Conservation (phyloP, 1,140 invertebrate species). For the Cyphomyrmex costatus region DNA sequence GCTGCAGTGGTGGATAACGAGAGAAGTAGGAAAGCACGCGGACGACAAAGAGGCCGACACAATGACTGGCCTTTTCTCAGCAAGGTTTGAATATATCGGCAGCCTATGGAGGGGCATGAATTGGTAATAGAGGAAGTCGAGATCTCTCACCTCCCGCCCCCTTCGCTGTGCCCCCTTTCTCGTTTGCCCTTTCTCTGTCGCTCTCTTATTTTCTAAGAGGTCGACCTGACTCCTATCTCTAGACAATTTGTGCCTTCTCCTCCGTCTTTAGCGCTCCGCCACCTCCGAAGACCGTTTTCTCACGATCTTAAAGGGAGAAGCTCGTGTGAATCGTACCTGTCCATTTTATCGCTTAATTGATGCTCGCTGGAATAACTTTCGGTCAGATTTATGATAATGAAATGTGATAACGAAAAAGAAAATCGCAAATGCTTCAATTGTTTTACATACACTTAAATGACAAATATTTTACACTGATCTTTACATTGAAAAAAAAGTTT, state of each 20-base stretch:
- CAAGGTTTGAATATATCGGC: slow-evolving; percentile 78
- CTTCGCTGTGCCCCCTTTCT: slow-evolving; percentile 12
- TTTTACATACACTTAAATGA: slow-evolving; percentile 13
- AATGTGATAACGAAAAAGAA: slow-evolving; percentile 33
- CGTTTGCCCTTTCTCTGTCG: slow-evolving; percentile 18
- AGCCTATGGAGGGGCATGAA: slow-evolving; percentile 74
- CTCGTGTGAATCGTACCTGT: slow-evolving; percentile 63
- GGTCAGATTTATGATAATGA: slow-evolving; percentile 50
- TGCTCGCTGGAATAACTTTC: slow-evolving; percentile 44
- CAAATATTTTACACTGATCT: no score
- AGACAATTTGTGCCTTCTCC: slow-evolving; percentile 71
- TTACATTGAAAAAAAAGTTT: no score
- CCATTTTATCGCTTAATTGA: slow-evolving; percentile 70
- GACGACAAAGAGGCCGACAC: slow-evolving; percentile 78
- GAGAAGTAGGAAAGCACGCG: slow-evolving; percentile 69
- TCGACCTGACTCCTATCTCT: slow-evolving; percentile 73
- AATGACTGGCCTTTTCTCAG: slow-evolving; percentile 78
- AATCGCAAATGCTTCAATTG: background rate
- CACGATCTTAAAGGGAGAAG: slow-evolving; percentile 57
- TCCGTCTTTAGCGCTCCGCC: slow-evolving; percentile 27
- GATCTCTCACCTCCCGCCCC: slow-evolving; percentile 59
- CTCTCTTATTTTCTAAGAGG: slow-evolving; percentile 73
- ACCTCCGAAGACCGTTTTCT: slow-evolving; percentile 66
- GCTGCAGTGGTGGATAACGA: slow-evolving; percentile 69
- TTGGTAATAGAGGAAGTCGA: slow-evolving; percentile 79